These are phyloP conservation scores for Sanderia malayensis DNA, from an alignment of 30 jellyfish, hydroid and myxozoan genomes.

Conservation along the genomic window DNA sequence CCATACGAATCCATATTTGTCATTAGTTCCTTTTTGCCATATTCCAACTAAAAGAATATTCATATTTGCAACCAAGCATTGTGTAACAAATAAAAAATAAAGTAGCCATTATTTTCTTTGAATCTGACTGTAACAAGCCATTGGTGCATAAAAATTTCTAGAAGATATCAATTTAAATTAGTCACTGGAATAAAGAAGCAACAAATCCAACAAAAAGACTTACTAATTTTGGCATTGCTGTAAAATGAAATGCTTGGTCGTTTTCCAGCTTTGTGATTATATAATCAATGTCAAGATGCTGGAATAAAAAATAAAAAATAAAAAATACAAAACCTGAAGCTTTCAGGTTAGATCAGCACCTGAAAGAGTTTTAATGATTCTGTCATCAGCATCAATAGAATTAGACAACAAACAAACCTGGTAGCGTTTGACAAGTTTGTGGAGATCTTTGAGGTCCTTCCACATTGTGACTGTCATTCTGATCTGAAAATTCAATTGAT, in stretches of 20 bases:
- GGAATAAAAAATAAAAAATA: no score
- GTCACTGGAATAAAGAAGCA: not conserved
- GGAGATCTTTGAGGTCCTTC: slow-evolving; percentile 53
- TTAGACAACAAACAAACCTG: no score
- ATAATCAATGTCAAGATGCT: slow-evolving; percentile 48
- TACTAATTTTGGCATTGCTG: slow-evolving; percentile 59
- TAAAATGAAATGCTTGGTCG: slow-evolving; percentile 47
- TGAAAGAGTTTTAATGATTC: no score
- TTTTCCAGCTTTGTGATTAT: slow-evolving; percentile 46
- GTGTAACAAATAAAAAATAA: not conserved
- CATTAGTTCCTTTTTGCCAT: slow-evolving; percentile 51
- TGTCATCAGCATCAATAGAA: no score
- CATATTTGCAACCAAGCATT: not conserved
- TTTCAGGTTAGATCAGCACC: no score
- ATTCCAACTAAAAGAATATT: slow-evolving; percentile 25
- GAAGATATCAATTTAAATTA: not conserved
- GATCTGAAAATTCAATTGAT: slow-evolving; percentile 1
- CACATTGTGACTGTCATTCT: slow-evolving; percentile 60
- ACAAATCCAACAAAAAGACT: not conserved
- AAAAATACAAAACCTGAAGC: no score
- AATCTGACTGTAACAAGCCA: no score
- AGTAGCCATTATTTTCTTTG: no score
- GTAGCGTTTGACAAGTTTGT: slow-evolving; percentile 17
- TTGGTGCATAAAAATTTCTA: no score
- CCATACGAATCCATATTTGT: slow-evolving; percentile 46